Evolutionary conservation across 2,888 invertebrate genomes (phyloP), one percentile per base, ranked within the genome.

Genomic region (Sminthurinus aureus): DNA sequence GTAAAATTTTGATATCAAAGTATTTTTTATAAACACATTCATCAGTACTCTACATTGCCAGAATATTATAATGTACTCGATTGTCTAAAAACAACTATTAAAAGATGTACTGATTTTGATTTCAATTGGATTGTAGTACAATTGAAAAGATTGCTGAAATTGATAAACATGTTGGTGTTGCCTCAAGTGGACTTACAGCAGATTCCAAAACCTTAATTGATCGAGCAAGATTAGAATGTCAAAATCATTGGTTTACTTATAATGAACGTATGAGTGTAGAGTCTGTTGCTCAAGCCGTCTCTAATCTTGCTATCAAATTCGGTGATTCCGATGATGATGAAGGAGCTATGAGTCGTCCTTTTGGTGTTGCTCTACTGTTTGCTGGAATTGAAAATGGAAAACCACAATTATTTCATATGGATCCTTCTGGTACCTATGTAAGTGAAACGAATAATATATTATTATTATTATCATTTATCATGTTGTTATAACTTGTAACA

Each of bases 81-180:
- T n/a, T n/a, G n/a, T n/a, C n/a, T n/a, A n/a, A n/a, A n/a, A n/a
- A n/a, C n/a, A n/a, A n/a, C n/a, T n/a, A n/a, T n/a, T 38, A 38
- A 38, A 38, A 38, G 1, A 38, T 38, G 38, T 38, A 38, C 6
- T 4, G 1, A 38, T 38, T 1, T 38, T 4, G 1, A 38, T 38
- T 1, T 38, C 38, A 38, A 4, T 38, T 38, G 38, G 1, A 6
- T 38, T 38, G 38, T 38, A 71, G 71, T 71, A 97, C 98, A 13
- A 97, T 99, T 88, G 99, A 99, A 91, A 99, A 99, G 92, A 98
- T 99, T 89, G 97, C 98, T 13, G 98, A 99, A 92, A 96, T 99
- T 12, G 99, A 99, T 91, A 94, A 94, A 88, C 99, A 99, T 90
- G 98, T 99, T 90, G 99, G 93, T 92, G 89, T 89, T 89, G 98